Percentiles rank a stretch among this genome's conserved stretches.
Conservation (phyloP, 1,140 invertebrate species). For the Chrysomallon squamiferum region DNA sequence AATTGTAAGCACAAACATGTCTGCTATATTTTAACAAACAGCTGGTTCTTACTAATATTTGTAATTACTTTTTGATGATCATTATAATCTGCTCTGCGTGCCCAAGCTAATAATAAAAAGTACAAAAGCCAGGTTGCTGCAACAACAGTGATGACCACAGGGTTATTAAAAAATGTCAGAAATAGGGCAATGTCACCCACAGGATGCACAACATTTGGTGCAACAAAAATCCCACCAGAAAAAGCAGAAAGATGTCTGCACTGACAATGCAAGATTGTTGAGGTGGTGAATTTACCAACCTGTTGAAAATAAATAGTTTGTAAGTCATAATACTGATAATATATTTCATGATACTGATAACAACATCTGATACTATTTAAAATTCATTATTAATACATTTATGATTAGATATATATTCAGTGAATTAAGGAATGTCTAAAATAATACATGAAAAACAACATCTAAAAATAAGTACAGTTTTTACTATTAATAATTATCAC, state of each 20-base stretch:
- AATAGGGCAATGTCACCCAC: slow-evolving; percentile 33
- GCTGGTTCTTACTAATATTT: too few relatives aligned
- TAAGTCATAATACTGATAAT: too few relatives aligned
- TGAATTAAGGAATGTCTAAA: too few relatives aligned
- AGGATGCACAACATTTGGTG: slow-evolving; percentile 36
- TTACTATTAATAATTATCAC: too few relatives aligned
- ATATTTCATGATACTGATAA: too few relatives aligned
- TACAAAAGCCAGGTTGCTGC: slow-evolving; percentile 41
- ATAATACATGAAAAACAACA: too few relatives aligned
- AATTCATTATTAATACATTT: too few relatives aligned
- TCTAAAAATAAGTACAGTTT: too few relatives aligned
- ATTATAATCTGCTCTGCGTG: slow-evolving; percentile 23
- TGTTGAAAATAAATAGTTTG: slow-evolving; percentile 10
- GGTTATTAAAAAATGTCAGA: slow-evolving; percentile 47
- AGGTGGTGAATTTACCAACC: slow-evolving; percentile 21
- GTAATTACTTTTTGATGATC: slow-evolving; percentile 29
- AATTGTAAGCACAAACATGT: too few relatives aligned
- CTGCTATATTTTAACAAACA: too few relatives aligned
- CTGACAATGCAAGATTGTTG: slow-evolving; percentile 24
- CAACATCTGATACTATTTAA: too few relatives aligned
- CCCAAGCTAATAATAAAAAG: slow-evolving; percentile 35
- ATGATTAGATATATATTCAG: too few relatives aligned
- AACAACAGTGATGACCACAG: slow-evolving; percentile 34
- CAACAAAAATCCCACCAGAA: slow-evolving; percentile 35
- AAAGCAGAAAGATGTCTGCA: slow-evolving; percentile 41